Evolutionary conservation across 2,888 invertebrate species (phyloP), one percentile per base, ranked within the genome.

Genomic region (Sphaerophoria taeniata): DNA sequence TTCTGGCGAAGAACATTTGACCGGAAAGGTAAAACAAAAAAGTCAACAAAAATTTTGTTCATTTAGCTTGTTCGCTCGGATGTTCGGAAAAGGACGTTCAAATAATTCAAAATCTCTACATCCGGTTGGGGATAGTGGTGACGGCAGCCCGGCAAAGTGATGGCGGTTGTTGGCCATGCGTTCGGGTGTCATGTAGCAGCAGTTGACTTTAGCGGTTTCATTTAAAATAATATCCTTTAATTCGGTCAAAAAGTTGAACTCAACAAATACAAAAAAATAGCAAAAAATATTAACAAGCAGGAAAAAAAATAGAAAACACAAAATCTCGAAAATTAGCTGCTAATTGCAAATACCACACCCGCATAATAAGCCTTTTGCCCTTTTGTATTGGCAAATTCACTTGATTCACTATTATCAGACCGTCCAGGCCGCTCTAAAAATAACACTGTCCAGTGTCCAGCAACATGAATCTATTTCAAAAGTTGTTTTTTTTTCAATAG

Each of bases 191-290:
- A 71, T 79, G 70, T 71, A 67, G 79, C 79, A 75, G 78, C 70
- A 75, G 71, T 60, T 61, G 67, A 79, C 75, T 80, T 80, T 84
- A 67, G 79, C 36, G 75, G 84, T 80, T 84, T 84, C 58, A 84
- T 80, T 84, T 79, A 80, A 84, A 79, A 80, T 80, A 80, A 75
- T 84, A 80, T 84, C 84, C 80, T 79, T 75, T 79, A 84, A 84
- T 79, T 72, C 60, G 80, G 84, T 75, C 61, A 43, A 75, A 75
- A 75, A 75, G 71, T 72, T 67, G 36, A 47, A 63, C 14, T 45
- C 47, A 47, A 7, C 43, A 33, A 45, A 45, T 47, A 45, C 12
- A 33, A 33, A 16, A 24, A 12, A 33, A 56, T 12, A 16, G 34
- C 12, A 33, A 12, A 60, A 43, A 60, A 36, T 34, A 45, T n/a